Evolutionary conservation across 2,888 invertebrate genomes (phyloP).

Genomic region (Lumbricus terrestris): DNA sequence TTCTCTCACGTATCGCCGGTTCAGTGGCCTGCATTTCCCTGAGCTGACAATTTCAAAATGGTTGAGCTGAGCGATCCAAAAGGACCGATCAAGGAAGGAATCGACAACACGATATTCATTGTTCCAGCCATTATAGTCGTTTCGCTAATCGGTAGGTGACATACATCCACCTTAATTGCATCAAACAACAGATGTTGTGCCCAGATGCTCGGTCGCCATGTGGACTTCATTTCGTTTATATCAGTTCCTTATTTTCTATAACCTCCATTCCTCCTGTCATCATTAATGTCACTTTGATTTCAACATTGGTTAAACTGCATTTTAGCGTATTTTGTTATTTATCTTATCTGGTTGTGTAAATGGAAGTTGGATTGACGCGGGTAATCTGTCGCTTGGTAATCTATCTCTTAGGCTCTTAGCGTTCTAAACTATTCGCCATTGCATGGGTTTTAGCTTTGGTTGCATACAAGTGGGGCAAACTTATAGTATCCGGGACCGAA

Average conservation of each 20-base stretch:
- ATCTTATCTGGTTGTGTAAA: no score
- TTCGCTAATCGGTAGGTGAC: slow-evolving; percentile 73
- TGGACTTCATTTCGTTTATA: neutral
- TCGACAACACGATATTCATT: slow-evolving; percentile 83
- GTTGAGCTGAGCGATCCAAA: slow-evolving; percentile 80
- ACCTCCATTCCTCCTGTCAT: no score
- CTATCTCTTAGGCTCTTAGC: no score
- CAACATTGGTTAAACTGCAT: no score
- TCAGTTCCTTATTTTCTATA: neutral
- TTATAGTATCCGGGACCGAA: no score
- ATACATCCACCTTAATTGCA: neutral
- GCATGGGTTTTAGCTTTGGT: no score
- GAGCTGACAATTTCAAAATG: slow-evolving; percentile 63
- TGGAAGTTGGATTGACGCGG: no score
- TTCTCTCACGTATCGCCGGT: neutral
- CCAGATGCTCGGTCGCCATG: neutral
- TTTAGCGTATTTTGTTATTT: no score
- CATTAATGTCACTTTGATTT: no score
- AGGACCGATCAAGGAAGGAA: slow-evolving; percentile 80
- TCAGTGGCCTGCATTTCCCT: neutral
- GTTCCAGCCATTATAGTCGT: slow-evolving; percentile 78
- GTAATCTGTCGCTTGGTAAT: no score
- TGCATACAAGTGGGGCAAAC: no score
- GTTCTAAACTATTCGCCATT: no score
- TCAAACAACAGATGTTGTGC: neutral